A percentile compares a stretch with the other conserved stretches of the same genome.
Evolutionary conservation across 2,797 vertebrate genomes (phyloP).

Genomic region (Strix occidentalis): DNA sequence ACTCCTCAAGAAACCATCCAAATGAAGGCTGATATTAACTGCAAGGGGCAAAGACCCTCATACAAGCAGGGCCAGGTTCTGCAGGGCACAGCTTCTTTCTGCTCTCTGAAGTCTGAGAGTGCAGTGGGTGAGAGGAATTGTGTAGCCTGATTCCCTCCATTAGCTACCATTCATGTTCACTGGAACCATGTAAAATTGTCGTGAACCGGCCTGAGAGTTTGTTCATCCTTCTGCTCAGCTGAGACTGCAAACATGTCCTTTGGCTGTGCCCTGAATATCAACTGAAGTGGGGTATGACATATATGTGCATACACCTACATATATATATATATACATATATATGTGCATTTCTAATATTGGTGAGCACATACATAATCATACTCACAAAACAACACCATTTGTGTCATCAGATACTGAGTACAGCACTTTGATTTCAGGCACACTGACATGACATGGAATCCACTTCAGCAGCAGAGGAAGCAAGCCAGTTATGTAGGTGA

Average conservation of each 20-base stretch:
- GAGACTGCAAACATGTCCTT: background rate
- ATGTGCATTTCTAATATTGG: background rate
- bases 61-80: background rate
- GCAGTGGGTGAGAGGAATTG: background rate
- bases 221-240: background rate
- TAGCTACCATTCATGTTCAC: background rate
- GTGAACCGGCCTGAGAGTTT: background rate
- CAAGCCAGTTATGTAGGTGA: background rate
- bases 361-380: background rate
- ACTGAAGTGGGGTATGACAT: background rate
- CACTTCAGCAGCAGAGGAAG: background rate
- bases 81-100: background rate
- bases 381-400: background rate
- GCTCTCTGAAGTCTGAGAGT: background rate
- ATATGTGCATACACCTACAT: no score
- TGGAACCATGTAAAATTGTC: background rate
- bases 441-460: background rate
- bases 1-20: background rate
- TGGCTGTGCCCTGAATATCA: background rate
- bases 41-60: background rate
- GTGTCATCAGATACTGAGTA: background rate
- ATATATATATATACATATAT: background rate
- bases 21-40: background rate
- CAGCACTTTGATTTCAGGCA: background rate
- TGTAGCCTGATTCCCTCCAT: background rate